Conservation (phyloP, 2,113 vertebrate genomes). For the Sinocyclocheilus anophthalmus region DNA sequence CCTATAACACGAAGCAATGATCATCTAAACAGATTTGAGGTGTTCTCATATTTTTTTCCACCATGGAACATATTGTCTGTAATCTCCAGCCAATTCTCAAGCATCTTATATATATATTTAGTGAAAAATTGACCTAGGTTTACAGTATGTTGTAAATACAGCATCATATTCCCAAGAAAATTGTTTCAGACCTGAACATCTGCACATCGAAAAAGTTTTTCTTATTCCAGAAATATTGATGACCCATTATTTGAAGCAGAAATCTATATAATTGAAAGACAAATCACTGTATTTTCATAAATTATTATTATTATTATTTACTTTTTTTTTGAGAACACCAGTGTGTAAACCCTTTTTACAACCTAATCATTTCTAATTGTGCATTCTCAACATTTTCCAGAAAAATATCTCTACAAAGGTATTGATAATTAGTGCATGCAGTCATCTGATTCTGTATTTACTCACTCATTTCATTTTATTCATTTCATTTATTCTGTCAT, state of each 20-base stretch:
- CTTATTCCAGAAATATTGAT: neutral
- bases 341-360: constrained; percentile 33
- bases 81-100: neutral
- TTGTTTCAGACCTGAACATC: neutral
- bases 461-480: neutral
- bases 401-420: constrained; percentile 34
- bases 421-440: constrained; percentile 45
- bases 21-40: neutral
- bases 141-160: neutral
- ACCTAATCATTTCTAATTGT: constrained; percentile 33
- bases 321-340: constrained; percentile 11
- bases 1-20: neutral
- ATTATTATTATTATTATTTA: neutral
- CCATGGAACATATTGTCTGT: neutral
- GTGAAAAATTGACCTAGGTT: neutral
- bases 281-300: constrained; percentile 26
- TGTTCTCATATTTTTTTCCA: neutral
- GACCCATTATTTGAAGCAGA: constrained; percentile 9
- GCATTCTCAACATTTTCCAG: constrained; percentile 26
- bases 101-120: neutral
- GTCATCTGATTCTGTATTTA: constrained; percentile 42
- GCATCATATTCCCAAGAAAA: neutral
- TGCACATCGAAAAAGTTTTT: neutral
- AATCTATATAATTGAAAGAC: constrained; percentile 36
- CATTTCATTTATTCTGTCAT: constrained; percentile 14